phyloP scores from a whole-genome alignment of 1,140 invertebrate species.

The Liolophura sinensis region DNA sequence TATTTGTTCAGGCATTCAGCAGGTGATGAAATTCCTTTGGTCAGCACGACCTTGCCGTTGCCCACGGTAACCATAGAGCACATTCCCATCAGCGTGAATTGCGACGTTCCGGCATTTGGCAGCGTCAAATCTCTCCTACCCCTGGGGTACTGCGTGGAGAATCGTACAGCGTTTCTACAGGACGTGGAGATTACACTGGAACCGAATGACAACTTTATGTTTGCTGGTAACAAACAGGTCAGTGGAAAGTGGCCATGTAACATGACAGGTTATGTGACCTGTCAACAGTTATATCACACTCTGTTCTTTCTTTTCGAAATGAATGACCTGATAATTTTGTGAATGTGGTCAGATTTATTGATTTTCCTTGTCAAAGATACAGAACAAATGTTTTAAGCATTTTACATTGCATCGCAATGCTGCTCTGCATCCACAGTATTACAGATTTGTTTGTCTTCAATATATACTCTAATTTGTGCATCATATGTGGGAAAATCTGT shows the following conservation, averaged over 20 bases:
- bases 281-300: no score
- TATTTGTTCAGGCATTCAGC: constrained; percentile 16
- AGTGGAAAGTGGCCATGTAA: not conserved
- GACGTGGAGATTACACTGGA: constrained; percentile 77
- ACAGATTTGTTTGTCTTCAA: no score
- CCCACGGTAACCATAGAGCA: constrained; percentile 63
- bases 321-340: no score
- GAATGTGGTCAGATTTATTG: no score
- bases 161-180: constrained; percentile 72
- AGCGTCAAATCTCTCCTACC: constrained; percentile 67
- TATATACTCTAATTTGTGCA: no score
- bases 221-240: constrained; percentile 86
- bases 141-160: constrained; percentile 73
- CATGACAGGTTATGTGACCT: constrained; percentile 1
- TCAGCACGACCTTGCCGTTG: constrained; percentile 55
- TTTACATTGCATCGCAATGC: no score
- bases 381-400: no score
- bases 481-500: no score
- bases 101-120: constrained; percentile 74
- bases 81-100: constrained; percentile 73
- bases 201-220: constrained; percentile 85
- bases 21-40: constrained; percentile 37
- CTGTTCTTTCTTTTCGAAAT: no score
- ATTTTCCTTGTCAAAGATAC: no score
- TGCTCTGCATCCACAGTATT: no score